Conservation (phyloP, 2,888 invertebrate genomes). For the Drosophila mercatorum region DNA sequence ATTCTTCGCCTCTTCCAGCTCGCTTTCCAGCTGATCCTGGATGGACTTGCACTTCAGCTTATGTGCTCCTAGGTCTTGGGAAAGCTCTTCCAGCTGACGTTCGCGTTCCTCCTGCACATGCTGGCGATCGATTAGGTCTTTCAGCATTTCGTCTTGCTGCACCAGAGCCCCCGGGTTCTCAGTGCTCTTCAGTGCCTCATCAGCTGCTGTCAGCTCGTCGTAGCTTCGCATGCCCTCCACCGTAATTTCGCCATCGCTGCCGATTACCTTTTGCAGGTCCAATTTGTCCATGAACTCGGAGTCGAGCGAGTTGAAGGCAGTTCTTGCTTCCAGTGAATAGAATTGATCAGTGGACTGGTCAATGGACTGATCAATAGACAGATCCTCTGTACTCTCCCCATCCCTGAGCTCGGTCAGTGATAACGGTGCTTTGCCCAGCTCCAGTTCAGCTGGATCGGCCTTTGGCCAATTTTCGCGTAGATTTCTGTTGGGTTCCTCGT, state of each 20-base stretch:
- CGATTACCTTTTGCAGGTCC: slow-evolving; percentile 60
- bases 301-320: slow-evolving; percentile 67
- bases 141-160: slow-evolving; percentile 55
- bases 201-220: slow-evolving; percentile 64
- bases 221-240: slow-evolving; percentile 73
- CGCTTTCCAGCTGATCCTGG: neutral
- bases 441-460: slow-evolving; percentile 45
- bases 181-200: neutral
- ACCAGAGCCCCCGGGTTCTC: slow-evolving; percentile 8
- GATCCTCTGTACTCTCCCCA: slow-evolving; percentile 22
- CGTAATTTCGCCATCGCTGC: slow-evolving; percentile 59
- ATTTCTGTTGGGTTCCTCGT: neutral
- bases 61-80: neutral
- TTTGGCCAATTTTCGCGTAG: slow-evolving; percentile 47
- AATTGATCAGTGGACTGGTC: slow-evolving; percentile 50
- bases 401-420: slow-evolving; percentile 11
- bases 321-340: slow-evolving; percentile 62
- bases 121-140: slow-evolving; percentile 63
- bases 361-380: slow-evolving; percentile 29
- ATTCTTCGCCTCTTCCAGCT: neutral
- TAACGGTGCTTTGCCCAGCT: neutral
- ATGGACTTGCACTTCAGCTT: neutral
- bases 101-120: slow-evolving; percentile 59
- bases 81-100: slow-evolving; percentile 26
- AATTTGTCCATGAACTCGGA: slow-evolving; percentile 71